These are phyloP conservation scores for Zygaena filipendulae DNA, from an alignment of 2,888 invertebrate genomes.

Conservation along the genomic window DNA sequence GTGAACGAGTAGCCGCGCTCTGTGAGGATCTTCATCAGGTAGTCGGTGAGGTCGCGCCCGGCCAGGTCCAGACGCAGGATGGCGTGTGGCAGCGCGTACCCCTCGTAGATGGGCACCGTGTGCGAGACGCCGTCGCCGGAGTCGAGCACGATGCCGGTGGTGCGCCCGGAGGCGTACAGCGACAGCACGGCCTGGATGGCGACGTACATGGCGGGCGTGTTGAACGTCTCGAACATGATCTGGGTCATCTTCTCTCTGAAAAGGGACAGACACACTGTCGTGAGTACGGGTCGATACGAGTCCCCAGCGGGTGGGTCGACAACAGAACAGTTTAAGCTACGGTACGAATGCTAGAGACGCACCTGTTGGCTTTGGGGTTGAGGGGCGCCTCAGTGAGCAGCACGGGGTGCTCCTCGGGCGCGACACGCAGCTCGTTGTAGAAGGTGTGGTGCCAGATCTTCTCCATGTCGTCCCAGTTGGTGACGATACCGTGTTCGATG, in stretches of 20 bases:
- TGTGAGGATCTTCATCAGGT: slow-evolving; percentile 92
- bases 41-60: slow-evolving; percentile 91
- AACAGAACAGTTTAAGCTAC: slow-evolving; percentile 1
- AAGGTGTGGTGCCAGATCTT: slow-evolving; percentile 99
- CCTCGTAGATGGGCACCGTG: slow-evolving; percentile 95
- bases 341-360: no score
- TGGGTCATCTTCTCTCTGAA: slow-evolving; percentile 88
- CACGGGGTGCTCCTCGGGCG: slow-evolving; percentile 89
- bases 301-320: slow-evolving; percentile 1
- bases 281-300: slow-evolving; percentile 12
- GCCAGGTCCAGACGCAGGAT: slow-evolving; percentile 92
- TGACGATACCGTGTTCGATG: slow-evolving; percentile 97
- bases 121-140: slow-evolving; percentile 96
- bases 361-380: slow-evolving; percentile 87
- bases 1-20: slow-evolving; percentile 92
- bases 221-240: slow-evolving; percentile 93
- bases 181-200: slow-evolving; percentile 94
- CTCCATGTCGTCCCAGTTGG: slow-evolving; percentile 99
- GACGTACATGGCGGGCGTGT: slow-evolving; percentile 93
- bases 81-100: slow-evolving; percentile 91
- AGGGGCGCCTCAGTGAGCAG: slow-evolving; percentile 88
- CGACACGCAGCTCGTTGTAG: slow-evolving; percentile 97
- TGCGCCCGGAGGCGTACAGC: slow-evolving; percentile 94
- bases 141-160: slow-evolving; percentile 95
- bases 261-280: slow-evolving; percentile 19